These are phyloP conservation scores for Lasius platythorax DNA, from an alignment of 2,888 invertebrate species.

Conservation along the genomic window DNA sequence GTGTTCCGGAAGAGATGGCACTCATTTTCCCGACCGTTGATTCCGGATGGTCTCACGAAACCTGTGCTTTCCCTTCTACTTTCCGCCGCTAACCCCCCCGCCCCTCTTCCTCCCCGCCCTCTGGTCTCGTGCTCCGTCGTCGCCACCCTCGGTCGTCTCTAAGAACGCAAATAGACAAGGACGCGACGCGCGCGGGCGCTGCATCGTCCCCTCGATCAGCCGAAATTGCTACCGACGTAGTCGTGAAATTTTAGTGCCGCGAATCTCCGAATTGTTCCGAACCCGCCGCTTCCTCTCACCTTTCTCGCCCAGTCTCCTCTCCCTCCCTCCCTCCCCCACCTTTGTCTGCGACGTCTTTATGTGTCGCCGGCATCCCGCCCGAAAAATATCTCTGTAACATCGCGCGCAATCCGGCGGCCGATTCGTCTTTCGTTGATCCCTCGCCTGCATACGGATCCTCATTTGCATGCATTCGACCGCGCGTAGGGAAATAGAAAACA, in stretches of 20 bases:
- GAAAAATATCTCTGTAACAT: slow-evolving; percentile 53
- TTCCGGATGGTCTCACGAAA: slow-evolving; percentile 77
- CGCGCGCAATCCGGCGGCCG: slow-evolving; percentile 36
- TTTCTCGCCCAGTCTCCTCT: background rate
- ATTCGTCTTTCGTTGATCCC: slow-evolving; percentile 36
- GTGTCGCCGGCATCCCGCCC: slow-evolving; percentile 29
- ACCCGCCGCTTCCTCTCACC: slow-evolving; percentile 29
- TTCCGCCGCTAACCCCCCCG: slow-evolving; percentile 2
- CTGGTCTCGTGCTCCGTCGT: background rate
- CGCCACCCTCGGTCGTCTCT: slow-evolving; percentile 45
- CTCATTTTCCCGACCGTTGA: slow-evolving; percentile 89
- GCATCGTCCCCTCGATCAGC: slow-evolving; percentile 72
- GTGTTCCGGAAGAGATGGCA: slow-evolving; percentile 83
- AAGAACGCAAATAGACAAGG: slow-evolving; percentile 65
- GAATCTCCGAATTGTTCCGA: slow-evolving; percentile 72
- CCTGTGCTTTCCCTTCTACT: slow-evolving; percentile 45
- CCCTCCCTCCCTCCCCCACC: background rate
- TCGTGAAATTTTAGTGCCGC: slow-evolving; percentile 80
- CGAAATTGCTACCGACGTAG: slow-evolving; percentile 74
- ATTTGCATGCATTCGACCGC: slow-evolving; percentile 36
- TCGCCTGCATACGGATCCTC: slow-evolving; percentile 22
- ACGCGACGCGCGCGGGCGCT: slow-evolving; percentile 33
- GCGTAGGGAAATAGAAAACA: slow-evolving; percentile 7
- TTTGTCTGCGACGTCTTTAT: slow-evolving; percentile 31
- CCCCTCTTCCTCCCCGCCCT: slow-evolving; percentile 17